Evolutionary conservation across 2,113 vertebrate species (phyloP).

Genomic region (Leucosticte australis): DNA sequence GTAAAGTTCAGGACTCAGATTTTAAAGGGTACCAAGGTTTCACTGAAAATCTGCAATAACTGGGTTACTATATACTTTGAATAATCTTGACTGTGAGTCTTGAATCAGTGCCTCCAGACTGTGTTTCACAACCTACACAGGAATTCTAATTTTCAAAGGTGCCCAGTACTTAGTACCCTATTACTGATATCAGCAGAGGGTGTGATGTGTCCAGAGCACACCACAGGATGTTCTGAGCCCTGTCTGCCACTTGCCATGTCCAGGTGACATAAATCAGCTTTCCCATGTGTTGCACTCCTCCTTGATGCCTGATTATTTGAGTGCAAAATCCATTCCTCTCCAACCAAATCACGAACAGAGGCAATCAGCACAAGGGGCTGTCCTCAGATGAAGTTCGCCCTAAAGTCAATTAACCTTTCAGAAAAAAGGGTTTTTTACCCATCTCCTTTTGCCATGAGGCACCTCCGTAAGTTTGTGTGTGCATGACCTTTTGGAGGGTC

Average conservation of each 20-base stretch:
- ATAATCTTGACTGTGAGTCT: background rate
- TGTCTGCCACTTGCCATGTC: background rate
- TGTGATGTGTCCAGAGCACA: accelerated
- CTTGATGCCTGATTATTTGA: background rate
- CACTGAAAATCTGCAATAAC: accelerated
- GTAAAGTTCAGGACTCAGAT: background rate
- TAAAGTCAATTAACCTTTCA: slow-evolving; percentile 68
- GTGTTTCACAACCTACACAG: accelerated
- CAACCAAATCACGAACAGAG: background rate
- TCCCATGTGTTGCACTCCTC: background rate
- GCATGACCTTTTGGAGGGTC: slow-evolving; percentile 56
- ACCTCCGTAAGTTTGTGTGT: background rate
- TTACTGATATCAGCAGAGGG: background rate
- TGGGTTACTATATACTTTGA: background rate
- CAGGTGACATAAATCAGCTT: background rate
- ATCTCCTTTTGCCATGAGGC: background rate
- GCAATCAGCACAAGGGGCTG: slow-evolving; percentile 13
- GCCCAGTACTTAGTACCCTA: background rate
- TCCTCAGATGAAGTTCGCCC: slow-evolving; percentile 46
- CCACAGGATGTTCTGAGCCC: background rate
- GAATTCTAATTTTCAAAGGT: background rate
- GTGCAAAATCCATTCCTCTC: background rate
- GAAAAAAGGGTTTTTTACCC: background rate
- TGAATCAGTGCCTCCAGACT: background rate
- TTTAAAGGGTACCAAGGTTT: background rate